These are phyloP conservation scores for Medauroidea extradentata DNA, from an alignment of 1,140 invertebrate species.

Conservation along the genomic window DNA sequence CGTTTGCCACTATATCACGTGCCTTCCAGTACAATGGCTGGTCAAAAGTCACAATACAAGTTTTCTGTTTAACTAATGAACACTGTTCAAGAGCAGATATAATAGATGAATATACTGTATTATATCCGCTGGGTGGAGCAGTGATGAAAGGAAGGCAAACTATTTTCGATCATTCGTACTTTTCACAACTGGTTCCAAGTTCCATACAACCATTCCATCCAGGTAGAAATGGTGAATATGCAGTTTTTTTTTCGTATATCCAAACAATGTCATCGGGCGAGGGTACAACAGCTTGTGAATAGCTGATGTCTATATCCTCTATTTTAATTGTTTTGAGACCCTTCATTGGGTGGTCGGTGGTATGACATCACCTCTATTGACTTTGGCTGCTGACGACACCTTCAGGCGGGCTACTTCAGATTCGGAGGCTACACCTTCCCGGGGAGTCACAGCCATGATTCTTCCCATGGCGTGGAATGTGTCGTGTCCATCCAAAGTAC, in stretches of 20 bases:
- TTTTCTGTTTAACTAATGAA: constrained; percentile 22
- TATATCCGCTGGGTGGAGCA: neutral
- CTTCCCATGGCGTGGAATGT: constrained; percentile 33
- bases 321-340: too few relatives aligned
- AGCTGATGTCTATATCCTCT: too few relatives aligned
- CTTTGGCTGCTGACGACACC: neutral
- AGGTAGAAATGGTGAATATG: constrained; percentile 12
- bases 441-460: constrained; percentile 19
- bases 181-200: neutral
- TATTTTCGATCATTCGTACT: too few relatives aligned
- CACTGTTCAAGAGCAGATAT: neutral
- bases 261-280: too few relatives aligned
- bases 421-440: neutral
- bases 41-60: constrained; percentile 22
- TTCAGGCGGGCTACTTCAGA: neutral
- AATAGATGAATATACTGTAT: neutral
- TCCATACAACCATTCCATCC: constrained; percentile 29
- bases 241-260: constrained; percentile 17
- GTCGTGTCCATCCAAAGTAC: constrained; percentile 26
- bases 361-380: neutral
- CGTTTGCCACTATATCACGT: constrained; percentile 27
- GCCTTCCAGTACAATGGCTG: neutral
- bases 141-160: neutral
- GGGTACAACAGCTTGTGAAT: too few relatives aligned
- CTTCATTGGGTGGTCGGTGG: too few relatives aligned